Conservation (phyloP, 1,140 invertebrate species). For the Drosophila santomea region DNA sequence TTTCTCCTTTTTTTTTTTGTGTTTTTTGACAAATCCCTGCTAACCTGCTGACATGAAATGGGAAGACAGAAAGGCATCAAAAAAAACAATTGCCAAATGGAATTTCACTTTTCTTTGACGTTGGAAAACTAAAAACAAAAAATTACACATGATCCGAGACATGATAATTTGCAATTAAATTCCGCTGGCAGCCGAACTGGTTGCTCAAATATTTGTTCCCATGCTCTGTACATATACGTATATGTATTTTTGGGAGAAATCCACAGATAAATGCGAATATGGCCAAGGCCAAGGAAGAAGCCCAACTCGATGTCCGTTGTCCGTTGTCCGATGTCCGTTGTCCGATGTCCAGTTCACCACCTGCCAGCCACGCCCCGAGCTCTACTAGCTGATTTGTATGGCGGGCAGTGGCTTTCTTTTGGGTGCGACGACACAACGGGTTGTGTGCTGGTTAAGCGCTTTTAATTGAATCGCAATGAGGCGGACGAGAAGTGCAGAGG, state of each 20-base stretch:
- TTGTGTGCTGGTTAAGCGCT: constrained; percentile 57
- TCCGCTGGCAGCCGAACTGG: constrained; percentile 55
- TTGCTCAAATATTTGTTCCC: constrained; percentile 50
- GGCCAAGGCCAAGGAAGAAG: constrained; percentile 50
- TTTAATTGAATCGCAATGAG: constrained; percentile 77
- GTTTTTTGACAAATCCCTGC: constrained; percentile 68
- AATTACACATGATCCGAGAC: constrained; percentile 54
- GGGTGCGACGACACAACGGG: constrained; percentile 45
- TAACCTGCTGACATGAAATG: constrained; percentile 75
- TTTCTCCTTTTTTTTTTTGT: background rate
- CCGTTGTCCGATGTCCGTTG: too few species aligned
- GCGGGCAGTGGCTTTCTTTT: constrained; percentile 44
- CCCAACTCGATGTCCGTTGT: background rate
- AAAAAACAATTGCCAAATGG: constrained; percentile 42
- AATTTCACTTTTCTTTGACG: constrained; percentile 73
- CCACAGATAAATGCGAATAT: constrained; percentile 24
- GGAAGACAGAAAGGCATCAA: constrained; percentile 19
- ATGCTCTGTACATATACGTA: constrained; percentile 4
- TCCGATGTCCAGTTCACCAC: background rate
- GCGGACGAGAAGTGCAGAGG: constrained; percentile 2
- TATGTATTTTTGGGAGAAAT: constrained; percentile 66
- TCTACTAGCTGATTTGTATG: constrained; percentile 47
- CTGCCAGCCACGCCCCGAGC: constrained; percentile 26
- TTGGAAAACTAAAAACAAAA: constrained; percentile 58
- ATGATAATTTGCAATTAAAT: constrained; percentile 76